Evolutionary conservation across 2,113 vertebrate species (phyloP).

Genomic region (Urocynchramus pylzowi): DNA sequence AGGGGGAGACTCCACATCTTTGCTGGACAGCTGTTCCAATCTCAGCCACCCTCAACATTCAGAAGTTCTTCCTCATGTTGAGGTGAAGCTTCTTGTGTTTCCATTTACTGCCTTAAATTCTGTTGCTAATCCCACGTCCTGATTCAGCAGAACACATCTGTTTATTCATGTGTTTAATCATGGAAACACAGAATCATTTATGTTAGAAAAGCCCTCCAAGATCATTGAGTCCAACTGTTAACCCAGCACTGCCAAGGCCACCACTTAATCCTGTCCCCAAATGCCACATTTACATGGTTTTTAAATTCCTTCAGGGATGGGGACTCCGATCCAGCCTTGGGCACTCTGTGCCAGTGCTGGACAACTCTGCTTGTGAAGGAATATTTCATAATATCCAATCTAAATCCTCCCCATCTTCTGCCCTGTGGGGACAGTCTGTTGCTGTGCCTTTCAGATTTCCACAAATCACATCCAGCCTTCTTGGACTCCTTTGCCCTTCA

Average conservation of each 20-base stretch:
- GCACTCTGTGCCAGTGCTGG: background rate
- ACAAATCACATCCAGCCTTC: accelerated
- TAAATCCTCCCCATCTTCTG: background rate
- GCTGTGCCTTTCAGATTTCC: background rate
- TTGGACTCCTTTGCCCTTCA: accelerated
- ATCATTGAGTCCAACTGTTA: background rate
- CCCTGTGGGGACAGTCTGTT: background rate
- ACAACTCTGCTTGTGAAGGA: background rate
- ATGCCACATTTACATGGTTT: background rate
- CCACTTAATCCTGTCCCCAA: background rate
- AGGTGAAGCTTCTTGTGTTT: background rate
- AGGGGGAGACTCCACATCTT: too few relatives aligned
- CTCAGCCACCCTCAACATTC: background rate
- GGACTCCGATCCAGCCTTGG: accelerated
- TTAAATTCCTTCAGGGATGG: background rate
- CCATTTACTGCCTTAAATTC: background rate
- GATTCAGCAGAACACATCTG: background rate
- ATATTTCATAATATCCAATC: background rate
- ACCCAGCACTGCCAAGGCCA: background rate
- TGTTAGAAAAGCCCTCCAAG: background rate
- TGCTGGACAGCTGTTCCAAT: background rate
- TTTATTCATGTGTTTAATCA: background rate
- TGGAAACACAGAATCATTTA: background rate
- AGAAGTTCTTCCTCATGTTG: background rate
- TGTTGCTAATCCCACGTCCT: too few relatives aligned